Conservation (phyloP, 2,888 invertebrate genomes). For the Neoitamus cyanurus region DNA sequence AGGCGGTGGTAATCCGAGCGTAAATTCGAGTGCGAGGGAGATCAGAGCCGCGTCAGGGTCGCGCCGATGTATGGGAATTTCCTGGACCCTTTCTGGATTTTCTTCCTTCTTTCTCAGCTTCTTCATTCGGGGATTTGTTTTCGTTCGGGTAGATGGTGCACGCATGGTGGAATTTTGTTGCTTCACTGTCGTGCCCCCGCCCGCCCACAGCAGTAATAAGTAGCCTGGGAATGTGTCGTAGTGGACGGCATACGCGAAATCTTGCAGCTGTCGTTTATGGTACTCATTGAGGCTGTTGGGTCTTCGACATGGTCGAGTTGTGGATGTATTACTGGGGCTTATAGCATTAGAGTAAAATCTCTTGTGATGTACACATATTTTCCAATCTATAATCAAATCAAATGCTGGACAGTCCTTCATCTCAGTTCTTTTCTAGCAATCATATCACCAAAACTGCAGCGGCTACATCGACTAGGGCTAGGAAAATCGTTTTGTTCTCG, state of each 20-base stretch:
- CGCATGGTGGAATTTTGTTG: background rate
- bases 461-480: too few species aligned
- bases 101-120: background rate
- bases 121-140: background rate
- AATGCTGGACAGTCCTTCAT: too few species aligned
- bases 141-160: background rate
- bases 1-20: constrained; percentile 20
- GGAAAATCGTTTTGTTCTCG: too few species aligned
- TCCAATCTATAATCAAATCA: too few species aligned
- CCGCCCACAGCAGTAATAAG: background rate
- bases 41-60: too few species aligned
- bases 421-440: too few species aligned
- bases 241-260: background rate
- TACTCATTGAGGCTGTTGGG: too few species aligned
- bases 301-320: too few species aligned
- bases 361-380: too few species aligned
- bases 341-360: too few species aligned
- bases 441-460: too few species aligned
- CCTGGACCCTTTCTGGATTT: background rate
- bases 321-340: too few species aligned
- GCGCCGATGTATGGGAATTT: background rate
- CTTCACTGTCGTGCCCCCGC: background rate
- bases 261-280: background rate
- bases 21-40: constrained; percentile 21
- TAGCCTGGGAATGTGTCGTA: background rate